phyloP scores from a whole-genome alignment of 2,888 invertebrate genomes.

The Nomada fabriciana region DNA sequence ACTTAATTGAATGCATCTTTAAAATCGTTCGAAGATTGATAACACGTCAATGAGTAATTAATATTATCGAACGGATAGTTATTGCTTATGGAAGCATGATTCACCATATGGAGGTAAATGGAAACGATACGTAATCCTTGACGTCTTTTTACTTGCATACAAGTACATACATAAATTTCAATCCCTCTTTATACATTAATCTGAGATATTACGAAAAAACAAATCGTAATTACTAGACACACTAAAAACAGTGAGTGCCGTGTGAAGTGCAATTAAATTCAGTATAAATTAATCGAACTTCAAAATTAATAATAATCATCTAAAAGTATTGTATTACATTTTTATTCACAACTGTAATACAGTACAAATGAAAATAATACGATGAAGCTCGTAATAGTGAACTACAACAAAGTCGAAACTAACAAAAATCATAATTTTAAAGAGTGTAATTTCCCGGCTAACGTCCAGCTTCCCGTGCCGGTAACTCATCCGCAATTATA shows the following conservation, averaged over 20 bases:
- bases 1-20: neutral
- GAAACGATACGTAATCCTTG: conserved; percentile 9
- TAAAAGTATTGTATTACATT: conserved; percentile 12
- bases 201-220: neutral
- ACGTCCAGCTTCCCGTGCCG: conserved; percentile 50
- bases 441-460: conserved; percentile 59
- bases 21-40: neutral
- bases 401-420: neutral
- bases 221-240: neutral
- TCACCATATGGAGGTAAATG: conserved; percentile 46
- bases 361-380: neutral
- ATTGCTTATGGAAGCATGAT: neutral
- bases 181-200: neutral
- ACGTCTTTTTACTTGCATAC: conserved; percentile 9
- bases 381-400: neutral
- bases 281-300: conserved; percentile 22
- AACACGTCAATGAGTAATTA: neutral
- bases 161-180: neutral
- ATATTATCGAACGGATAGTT: neutral
- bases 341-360: neutral
- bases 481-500: conserved; percentile 50
- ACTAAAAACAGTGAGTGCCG: neutral
- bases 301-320: conserved; percentile 2
- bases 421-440: conserved; percentile 15
- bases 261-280: neutral